Conservation (phyloP, 1,140 invertebrate species). For the Meloidogyne exigua region DNA sequence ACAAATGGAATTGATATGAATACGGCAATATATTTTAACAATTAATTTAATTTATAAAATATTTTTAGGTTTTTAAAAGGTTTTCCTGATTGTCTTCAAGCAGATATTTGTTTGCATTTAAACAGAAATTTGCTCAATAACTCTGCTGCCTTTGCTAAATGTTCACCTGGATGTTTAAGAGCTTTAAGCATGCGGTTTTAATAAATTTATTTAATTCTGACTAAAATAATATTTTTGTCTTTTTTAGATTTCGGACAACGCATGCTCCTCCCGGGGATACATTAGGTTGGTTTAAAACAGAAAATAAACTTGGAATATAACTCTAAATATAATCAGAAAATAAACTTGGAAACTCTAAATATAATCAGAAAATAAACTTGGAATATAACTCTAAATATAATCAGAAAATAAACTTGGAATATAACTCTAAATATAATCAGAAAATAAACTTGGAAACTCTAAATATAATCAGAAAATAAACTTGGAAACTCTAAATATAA, state of each 20-base stretch:
- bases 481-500: no score
- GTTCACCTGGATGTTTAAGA: conserved; percentile 91
- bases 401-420: no score
- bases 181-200: conserved; percentile 64
- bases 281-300: neutral
- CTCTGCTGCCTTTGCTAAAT: conserved; percentile 88
- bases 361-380: neutral
- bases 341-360: conserved; percentile 1
- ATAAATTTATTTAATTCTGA: conserved; percentile 18
- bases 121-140: conserved; percentile 91
- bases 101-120: conserved; percentile 95
- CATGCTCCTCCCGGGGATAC: conserved; percentile 82
- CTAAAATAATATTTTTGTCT: conserved; percentile 9
- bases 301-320: conserved; percentile 8
- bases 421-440: no score
- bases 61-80: conserved; percentile 76
- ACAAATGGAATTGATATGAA: conserved; percentile 81
- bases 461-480: no score
- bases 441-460: no score
- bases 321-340: no score
- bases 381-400: neutral
- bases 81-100: conserved; percentile 96
- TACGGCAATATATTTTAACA: conserved; percentile 75
- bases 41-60: neutral
- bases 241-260: conserved; percentile 72